Percentiles rank a stretch among this genome's conserved stretches.
phyloP scores from a whole-genome alignment of 30 jellyfish, hydroid and myxozoan species.

The Cassiopea xamachana region DNA sequence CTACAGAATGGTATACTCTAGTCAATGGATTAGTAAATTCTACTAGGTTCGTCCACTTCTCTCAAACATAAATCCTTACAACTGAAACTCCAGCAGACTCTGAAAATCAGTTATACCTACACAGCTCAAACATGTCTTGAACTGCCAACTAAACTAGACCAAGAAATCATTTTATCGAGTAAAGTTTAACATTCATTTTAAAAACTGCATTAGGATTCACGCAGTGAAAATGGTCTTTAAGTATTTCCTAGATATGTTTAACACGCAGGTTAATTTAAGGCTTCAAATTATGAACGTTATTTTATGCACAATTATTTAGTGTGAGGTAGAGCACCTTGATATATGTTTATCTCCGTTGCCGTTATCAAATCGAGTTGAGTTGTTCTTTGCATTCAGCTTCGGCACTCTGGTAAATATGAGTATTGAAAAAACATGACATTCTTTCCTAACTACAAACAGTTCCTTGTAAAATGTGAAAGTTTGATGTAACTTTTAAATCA shows the following conservation, averaged over 20 bases:
- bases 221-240: too few relatives aligned
- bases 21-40: too few relatives aligned
- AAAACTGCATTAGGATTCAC: too few relatives aligned
- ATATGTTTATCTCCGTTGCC: slow-evolving; percentile 48
- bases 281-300: too few relatives aligned
- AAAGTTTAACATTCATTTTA: too few relatives aligned
- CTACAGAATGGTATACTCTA: too few relatives aligned
- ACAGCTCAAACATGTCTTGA: not conserved
- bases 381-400: slow-evolving; percentile 23
- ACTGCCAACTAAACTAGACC: not conserved
- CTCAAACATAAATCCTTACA: not conserved
- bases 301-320: too few relatives aligned
- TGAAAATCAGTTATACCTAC: not conserved
- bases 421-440: not conserved
- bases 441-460: not conserved
- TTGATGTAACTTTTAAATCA: too few relatives aligned
- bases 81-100: not conserved
- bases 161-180: not conserved
- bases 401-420: slow-evolving; percentile 31
- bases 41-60: not conserved
- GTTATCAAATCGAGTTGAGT: slow-evolving; percentile 17
- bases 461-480: too few relatives aligned
- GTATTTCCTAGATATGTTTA: too few relatives aligned
- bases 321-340: slow-evolving; percentile 30
- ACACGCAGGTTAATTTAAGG: too few relatives aligned